phyloP scores from a whole-genome alignment of 2,113 vertebrate genomes.

The Gnathonemus longibarbis region DNA sequence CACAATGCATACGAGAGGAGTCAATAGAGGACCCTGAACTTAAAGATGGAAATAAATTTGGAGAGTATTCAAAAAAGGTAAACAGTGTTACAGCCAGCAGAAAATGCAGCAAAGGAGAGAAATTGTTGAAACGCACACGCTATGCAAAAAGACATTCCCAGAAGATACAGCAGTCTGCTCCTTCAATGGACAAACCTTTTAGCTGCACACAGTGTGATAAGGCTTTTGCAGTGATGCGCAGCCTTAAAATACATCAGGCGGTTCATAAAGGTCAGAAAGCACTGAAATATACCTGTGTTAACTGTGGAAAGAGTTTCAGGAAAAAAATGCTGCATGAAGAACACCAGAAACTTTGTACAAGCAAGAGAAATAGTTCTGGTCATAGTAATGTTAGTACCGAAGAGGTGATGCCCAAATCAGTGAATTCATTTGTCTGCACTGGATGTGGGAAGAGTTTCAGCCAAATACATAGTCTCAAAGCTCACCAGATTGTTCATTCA shows the following conservation, averaged over 20 bases:
- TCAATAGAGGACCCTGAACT: slow-evolving; percentile 11
- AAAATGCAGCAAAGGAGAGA: background rate
- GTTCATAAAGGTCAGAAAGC: slow-evolving; percentile 54
- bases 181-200: slow-evolving; percentile 38
- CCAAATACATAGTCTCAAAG: slow-evolving; percentile 40
- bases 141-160: slow-evolving; percentile 29
- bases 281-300: slow-evolving; percentile 36
- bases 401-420: background rate
- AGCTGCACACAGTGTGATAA: slow-evolving; percentile 47
- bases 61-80: background rate
- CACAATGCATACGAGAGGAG: slow-evolving; percentile 30
- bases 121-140: background rate
- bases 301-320: slow-evolving; percentile 47
- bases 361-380: slow-evolving; percentile 32
- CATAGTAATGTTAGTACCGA: background rate
- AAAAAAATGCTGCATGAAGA: slow-evolving; percentile 6
- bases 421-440: slow-evolving; percentile 39
- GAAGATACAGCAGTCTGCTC: slow-evolving; percentile 33
- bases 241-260: slow-evolving; percentile 50
- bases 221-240: slow-evolving; percentile 45
- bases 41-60: background rate
- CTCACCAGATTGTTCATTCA: slow-evolving; percentile 48
- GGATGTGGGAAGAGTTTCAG: slow-evolving; percentile 51
- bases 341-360: slow-evolving; percentile 37
- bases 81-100: background rate